Evolutionary conservation across 2,888 invertebrate species (phyloP).

Genomic region (Eumerus sabulonum): DNA sequence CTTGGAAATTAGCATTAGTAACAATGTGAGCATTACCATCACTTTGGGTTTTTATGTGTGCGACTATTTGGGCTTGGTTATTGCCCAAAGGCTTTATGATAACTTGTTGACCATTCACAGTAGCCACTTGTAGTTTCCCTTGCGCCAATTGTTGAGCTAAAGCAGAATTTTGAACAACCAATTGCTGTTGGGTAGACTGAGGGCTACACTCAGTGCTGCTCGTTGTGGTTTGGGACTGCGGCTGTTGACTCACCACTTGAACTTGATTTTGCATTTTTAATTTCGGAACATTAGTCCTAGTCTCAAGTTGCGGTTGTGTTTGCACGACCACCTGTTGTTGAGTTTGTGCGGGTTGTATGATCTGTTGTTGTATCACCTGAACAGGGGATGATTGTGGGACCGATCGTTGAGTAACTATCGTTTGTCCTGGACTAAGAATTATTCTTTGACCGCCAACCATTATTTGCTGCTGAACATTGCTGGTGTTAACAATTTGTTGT

Average conservation of each 20-base stretch:
- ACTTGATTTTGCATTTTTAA: constrained; percentile 59
- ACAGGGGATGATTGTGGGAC: constrained; percentile 75
- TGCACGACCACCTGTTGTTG: constrained; percentile 54
- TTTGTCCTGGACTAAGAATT: constrained; percentile 78
- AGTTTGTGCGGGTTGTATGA: constrained; percentile 70
- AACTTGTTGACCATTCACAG: constrained; percentile 92
- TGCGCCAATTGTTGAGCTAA: constrained; percentile 90
- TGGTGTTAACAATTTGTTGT: constrained; percentile 78
- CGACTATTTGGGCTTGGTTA: constrained; percentile 88
- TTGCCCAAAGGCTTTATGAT: constrained; percentile 88
- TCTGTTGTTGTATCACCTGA: constrained; percentile 75
- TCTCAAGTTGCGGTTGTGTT: constrained; percentile 47
- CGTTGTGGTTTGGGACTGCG: constrained; percentile 70
- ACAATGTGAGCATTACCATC: constrained; percentile 79
- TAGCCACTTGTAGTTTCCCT: constrained; percentile 90
- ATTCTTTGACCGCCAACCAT: constrained; percentile 78
- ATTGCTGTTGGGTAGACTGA: constrained; percentile 81
- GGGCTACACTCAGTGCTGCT: constrained; percentile 18
- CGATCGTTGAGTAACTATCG: constrained; percentile 77
- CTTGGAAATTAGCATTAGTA: constrained; percentile 74
- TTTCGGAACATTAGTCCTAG: constrained; percentile 34
- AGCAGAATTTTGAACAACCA: constrained; percentile 87
- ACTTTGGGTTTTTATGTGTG: constrained; percentile 83
- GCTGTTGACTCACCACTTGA: constrained; percentile 72
- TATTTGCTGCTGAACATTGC: constrained; percentile 78